Conservation (phyloP, 2,888 invertebrate species). For the Camponotus fellah region DNA sequence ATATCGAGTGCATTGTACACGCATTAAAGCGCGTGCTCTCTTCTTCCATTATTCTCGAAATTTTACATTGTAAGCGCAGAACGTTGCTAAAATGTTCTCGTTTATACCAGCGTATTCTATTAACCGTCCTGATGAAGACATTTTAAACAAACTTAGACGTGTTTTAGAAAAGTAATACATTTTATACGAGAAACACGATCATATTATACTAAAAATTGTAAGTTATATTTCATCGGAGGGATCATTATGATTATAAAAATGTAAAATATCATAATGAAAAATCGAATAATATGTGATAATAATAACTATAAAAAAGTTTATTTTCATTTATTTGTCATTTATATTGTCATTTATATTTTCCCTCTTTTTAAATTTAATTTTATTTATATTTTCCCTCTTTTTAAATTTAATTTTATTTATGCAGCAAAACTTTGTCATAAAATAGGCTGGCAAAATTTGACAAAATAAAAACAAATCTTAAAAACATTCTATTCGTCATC, state of each 20-base stretch:
- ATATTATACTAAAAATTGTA: not conserved
- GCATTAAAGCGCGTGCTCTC: constrained; percentile 9
- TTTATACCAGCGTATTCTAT: not conserved
- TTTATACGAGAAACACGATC: not conserved
- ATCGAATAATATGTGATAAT: not conserved
- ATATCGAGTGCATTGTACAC: not conserved
- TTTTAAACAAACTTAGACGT: not conserved
- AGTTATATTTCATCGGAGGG: not conserved
- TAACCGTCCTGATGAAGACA: not conserved
- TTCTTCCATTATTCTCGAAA: not conserved
- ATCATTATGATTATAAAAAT: not conserved
- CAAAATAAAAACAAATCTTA: not conserved
- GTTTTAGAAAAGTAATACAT: not conserved
- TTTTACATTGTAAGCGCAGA: not conserved
- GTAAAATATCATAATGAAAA: not conserved
- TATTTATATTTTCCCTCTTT: not conserved
- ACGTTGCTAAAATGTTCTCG: not conserved
- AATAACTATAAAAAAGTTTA: no score
- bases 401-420: not conserved
- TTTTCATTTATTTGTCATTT: not conserved
- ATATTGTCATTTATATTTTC: not conserved
- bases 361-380: no score
- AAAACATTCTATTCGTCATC: not conserved
- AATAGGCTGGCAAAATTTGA: not conserved
- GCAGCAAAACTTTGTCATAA: not conserved